These are phyloP conservation scores for Nycticorax nycticorax DNA, from an alignment of 2,113 vertebrate genomes.

Conservation along the genomic window DNA sequence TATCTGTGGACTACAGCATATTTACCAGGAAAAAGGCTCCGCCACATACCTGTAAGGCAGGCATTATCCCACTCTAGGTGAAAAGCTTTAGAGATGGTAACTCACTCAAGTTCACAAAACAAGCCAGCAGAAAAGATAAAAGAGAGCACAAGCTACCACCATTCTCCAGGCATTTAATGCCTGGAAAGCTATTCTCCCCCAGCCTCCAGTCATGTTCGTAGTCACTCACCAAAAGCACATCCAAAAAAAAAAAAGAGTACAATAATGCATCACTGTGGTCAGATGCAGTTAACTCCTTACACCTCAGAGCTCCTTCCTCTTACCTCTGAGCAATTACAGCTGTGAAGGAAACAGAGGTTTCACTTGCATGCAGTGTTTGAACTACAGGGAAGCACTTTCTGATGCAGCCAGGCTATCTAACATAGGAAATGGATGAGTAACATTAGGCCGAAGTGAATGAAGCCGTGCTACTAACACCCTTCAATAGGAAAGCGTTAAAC, in stretches of 20 bases:
- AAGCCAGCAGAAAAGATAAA: background rate
- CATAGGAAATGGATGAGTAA: background rate
- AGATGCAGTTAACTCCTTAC: background rate
- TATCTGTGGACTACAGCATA: constrained; percentile 10
- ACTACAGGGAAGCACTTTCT: background rate
- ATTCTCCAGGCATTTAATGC: background rate
- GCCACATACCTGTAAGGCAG: constrained; percentile 4
- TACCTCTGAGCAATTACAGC: background rate
- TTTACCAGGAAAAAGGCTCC: background rate
- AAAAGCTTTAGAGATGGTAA: constrained; percentile 1
- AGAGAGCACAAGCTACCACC: background rate
- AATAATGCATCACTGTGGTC: background rate
- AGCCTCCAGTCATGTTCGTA: background rate
- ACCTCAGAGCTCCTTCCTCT: background rate
- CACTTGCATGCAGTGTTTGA: background rate
- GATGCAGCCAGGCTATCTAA: background rate
- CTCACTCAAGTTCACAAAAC: background rate
- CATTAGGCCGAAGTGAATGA: background rate
- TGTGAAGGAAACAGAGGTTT: background rate
- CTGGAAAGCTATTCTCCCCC: background rate
- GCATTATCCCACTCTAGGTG: background rate
- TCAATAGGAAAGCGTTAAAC: background rate
- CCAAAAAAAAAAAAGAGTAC: background rate
- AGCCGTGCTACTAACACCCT: background rate
- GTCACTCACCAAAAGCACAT: background rate